Conservation (phyloP, 2,797 vertebrate species). For the Epinephelus malabaricus region DNA sequence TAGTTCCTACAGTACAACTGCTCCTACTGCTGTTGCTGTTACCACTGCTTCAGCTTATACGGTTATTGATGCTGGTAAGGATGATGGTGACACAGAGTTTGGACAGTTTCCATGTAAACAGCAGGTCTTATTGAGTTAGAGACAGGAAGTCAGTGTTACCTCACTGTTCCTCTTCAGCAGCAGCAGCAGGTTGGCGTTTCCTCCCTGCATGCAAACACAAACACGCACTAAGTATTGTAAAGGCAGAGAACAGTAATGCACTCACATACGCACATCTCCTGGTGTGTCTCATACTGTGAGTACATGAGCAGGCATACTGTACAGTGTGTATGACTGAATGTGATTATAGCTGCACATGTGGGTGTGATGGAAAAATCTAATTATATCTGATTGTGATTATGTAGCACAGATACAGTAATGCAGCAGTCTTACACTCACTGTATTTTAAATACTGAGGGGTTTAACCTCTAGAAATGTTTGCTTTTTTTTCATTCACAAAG, state of each 20-base stretch:
- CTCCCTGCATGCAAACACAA: slow-evolving; percentile 86
- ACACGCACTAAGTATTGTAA: slow-evolving; percentile 57
- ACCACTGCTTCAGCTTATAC: not conserved
- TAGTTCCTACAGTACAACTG: too few relatives aligned
- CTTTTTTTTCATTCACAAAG: not conserved
- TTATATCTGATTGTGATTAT: slow-evolving; percentile 17
- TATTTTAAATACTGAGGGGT: not conserved
- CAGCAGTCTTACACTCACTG: slow-evolving; percentile 14
- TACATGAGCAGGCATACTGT: not conserved
- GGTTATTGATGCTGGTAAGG: slow-evolving; percentile 18
- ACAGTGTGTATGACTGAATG: slow-evolving; percentile 9
- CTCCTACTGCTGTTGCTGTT: not conserved
- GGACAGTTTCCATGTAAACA: slow-evolving; percentile 62
- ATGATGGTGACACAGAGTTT: slow-evolving; percentile 24
- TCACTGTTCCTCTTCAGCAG: slow-evolving; percentile 95
- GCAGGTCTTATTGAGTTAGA: slow-evolving; percentile 46
- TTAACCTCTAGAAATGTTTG: not conserved
- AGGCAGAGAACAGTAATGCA: slow-evolving; percentile 40
- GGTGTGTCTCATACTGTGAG: not conserved
- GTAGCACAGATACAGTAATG: not conserved
- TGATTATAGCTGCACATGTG: slow-evolving; percentile 47
- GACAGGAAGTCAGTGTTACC: slow-evolving; percentile 86
- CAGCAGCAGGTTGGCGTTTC: slow-evolving; percentile 91
- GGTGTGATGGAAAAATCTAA: slow-evolving; percentile 37
- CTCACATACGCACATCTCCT: slow-evolving; percentile 1